phyloP scores from a whole-genome alignment of 2,113 vertebrate species.

The Cottus gobio region DNA sequence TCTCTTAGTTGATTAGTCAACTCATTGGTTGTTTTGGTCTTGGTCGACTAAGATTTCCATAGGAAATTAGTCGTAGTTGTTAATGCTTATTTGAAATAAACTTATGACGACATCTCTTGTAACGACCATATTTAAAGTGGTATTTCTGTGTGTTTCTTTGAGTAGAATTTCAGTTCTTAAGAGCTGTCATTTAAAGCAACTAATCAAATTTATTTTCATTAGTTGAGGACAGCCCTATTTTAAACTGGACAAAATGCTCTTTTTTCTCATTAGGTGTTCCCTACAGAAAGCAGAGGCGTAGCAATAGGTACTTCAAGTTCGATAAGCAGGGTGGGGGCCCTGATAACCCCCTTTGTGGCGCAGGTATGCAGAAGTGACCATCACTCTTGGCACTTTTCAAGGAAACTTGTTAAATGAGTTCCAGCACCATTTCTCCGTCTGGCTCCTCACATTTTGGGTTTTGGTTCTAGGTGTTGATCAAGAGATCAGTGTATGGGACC shows the following conservation, averaged over 20 bases:
- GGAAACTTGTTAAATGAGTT: not conserved
- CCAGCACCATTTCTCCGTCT: not conserved
- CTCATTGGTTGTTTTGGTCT: too few species aligned
- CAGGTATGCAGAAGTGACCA: constrained; percentile 81
- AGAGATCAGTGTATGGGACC: constrained; percentile 48
- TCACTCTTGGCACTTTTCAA: not conserved
- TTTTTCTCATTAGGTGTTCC: constrained; percentile 75
- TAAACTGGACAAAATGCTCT: not conserved
- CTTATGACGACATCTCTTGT: not conserved
- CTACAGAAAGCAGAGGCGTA: constrained; percentile 89
- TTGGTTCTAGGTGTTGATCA: constrained; percentile 67
- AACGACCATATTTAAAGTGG: not conserved
- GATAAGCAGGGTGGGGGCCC: constrained; percentile 87
- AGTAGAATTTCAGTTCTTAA: not conserved
- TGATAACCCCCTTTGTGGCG: constrained; percentile 92
- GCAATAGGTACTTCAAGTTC: constrained; percentile 89
- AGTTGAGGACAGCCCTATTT: not conserved
- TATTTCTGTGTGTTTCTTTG: not conserved
- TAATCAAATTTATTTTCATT: not conserved
- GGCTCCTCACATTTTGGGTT: constrained; percentile 8
- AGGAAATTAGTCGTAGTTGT: too few species aligned
- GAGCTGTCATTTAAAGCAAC: not conserved
- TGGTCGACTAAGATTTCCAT: too few species aligned
- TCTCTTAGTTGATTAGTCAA: not conserved
- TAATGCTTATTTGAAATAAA: not conserved